Conservation (phyloP, 2,797 vertebrate species). For the Malacoraja senta region DNA sequence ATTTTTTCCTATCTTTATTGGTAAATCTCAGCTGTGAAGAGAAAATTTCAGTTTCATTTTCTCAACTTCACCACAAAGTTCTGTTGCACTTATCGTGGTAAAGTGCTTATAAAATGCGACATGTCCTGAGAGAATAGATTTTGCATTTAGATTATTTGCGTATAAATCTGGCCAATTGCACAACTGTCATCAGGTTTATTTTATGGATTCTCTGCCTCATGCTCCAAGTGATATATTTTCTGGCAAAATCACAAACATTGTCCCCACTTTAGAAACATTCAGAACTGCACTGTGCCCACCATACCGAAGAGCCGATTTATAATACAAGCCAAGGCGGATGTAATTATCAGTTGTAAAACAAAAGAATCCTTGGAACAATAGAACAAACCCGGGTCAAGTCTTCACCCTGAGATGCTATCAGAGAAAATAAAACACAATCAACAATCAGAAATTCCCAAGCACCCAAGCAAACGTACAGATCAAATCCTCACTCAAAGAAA, state of each 20-base stretch:
- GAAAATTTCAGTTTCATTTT: neutral
- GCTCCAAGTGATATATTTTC: neutral
- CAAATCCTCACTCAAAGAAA: neutral
- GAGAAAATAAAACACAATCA: too few relatives aligned
- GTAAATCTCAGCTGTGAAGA: neutral
- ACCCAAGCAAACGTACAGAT: neutral
- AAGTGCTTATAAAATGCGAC: neutral
- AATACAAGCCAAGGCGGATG: neutral
- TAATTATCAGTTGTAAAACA: neutral
- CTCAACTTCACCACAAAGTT: neutral
- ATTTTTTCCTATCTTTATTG: neutral
- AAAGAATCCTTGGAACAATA: neutral
- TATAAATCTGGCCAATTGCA: neutral
- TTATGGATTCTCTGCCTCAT: neutral
- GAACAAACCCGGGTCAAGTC: neutral
- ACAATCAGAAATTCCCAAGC: too few relatives aligned
- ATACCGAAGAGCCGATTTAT: neutral
- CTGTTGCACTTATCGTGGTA: neutral
- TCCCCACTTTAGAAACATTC: neutral
- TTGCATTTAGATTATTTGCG: neutral
- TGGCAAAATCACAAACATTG: neutral
- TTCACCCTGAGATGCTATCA: neutral
- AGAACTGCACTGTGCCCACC: neutral
- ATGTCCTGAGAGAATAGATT: neutral
- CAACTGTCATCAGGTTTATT: neutral